phyloP scores from a whole-genome alignment of 2,888 invertebrate genomes.

The Scaptomyza flava region DNA sequence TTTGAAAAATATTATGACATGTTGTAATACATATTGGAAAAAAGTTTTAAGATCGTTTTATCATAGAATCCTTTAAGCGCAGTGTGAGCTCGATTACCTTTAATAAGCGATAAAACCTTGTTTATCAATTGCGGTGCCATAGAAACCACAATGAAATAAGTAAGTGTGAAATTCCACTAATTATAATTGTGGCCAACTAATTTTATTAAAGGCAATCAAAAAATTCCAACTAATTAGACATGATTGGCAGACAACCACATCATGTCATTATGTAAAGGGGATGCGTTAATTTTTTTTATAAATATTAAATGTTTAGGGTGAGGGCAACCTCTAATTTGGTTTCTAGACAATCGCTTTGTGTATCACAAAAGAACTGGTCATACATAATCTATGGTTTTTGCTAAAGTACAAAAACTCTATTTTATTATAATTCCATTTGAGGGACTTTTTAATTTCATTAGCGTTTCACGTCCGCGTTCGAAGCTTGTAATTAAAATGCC shows the following conservation, averaged over 20 bases:
- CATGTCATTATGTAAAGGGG: conserved; percentile 27
- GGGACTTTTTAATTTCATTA: conserved; percentile 77
- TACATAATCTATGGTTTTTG: conserved; percentile 47
- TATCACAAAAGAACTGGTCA: conserved; percentile 12
- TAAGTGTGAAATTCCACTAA: conserved; percentile 64
- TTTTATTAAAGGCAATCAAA: conserved; percentile 52
- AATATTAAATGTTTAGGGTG: conserved; percentile 1
- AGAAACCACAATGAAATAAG: conserved; percentile 40
- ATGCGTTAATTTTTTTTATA: conserved; percentile 5
- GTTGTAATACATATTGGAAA: conserved; percentile 32
- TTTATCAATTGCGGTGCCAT: conserved; percentile 48
- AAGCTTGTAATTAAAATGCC: conserved; percentile 78
- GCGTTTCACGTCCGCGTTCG: conserved; percentile 39
- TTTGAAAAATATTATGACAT: conserved; percentile 38
- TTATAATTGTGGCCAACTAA: conserved; percentile 71
- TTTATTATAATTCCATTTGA: conserved; percentile 75
- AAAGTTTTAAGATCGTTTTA: conserved; percentile 12
- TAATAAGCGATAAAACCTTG: conserved; percentile 41
- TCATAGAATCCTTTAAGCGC: background rate
- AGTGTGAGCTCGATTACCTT: background rate
- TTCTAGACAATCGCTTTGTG: conserved; percentile 14
- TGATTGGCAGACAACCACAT: conserved; percentile 35
- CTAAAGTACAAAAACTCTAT: conserved; percentile 60
- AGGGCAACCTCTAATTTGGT: background rate
- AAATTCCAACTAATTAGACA: conserved; percentile 71